Conservation (phyloP, 1,140 invertebrate species). For the Phortica variegata region DNA sequence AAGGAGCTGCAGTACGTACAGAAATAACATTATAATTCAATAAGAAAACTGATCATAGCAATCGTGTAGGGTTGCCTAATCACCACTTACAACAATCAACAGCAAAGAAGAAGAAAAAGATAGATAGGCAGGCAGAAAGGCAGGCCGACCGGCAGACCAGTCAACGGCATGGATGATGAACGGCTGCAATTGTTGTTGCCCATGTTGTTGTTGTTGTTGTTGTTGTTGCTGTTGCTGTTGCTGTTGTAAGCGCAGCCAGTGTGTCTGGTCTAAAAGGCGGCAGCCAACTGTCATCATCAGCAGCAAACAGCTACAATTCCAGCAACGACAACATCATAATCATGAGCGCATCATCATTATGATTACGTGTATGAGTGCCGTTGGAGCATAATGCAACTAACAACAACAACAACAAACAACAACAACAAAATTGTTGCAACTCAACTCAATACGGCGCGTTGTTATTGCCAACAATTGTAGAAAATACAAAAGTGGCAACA, state of each 20-base stretch:
- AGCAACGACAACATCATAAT: no score
- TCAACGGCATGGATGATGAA: constrained; percentile 30
- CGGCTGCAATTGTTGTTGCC: constrained; percentile 10
- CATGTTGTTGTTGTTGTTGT: background rate
- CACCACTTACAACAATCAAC: constrained; percentile 10
- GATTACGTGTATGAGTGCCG: no score
- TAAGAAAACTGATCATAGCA: constrained; percentile 18
- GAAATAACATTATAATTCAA: constrained; percentile 51
- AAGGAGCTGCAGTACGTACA: constrained; percentile 7
- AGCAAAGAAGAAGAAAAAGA: background rate
- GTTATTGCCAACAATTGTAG: constrained; percentile 42
- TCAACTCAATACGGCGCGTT: background rate
- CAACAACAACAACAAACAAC: no score
- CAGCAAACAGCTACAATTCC: no score
- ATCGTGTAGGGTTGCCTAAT: no score
- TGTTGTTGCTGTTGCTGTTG: constrained; percentile 18
- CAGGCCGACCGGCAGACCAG: background rate
- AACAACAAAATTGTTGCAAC: no score
- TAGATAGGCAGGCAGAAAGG: background rate
- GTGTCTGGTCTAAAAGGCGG: no score
- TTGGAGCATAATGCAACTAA: no score
- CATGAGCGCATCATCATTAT: no score
- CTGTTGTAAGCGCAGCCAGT: constrained; percentile 8
- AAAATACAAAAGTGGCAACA: constrained; percentile 43
- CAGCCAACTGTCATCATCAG: no score